Conservation (phyloP, 1,140 invertebrate species). For the Sycophila sp. region DNA sequence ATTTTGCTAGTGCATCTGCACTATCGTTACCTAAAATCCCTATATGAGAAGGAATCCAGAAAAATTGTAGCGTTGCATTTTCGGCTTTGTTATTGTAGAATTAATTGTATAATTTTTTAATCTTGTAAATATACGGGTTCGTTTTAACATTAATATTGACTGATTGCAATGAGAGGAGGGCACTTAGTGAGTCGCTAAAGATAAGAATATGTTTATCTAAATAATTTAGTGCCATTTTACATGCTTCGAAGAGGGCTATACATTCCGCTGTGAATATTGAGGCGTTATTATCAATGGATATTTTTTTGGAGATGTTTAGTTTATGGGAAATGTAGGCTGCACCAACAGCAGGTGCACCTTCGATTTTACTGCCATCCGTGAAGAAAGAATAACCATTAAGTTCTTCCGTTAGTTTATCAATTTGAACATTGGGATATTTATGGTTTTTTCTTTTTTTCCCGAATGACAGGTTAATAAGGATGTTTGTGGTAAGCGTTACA, state of each 20-base stretch:
- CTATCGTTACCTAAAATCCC: neutral
- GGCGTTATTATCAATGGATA: neutral
- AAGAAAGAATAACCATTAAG: no score
- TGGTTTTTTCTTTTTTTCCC: neutral
- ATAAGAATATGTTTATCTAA: neutral
- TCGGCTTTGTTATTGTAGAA: neutral
- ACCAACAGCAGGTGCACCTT: neutral
- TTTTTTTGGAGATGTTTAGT: neutral
- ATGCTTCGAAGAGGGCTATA: neutral
- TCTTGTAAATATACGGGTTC: neutral
- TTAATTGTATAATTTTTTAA: neutral
- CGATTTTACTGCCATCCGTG: neutral
- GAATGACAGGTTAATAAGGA: neutral
- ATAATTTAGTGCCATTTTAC: neutral
- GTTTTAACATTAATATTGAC: neutral
- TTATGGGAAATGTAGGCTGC: neutral
- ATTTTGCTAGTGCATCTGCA: neutral
- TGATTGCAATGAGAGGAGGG: neutral
- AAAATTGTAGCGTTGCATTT: neutral
- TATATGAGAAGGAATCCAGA: neutral
- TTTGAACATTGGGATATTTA: neutral
- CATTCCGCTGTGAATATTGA: neutral
- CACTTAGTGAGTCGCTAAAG: neutral
- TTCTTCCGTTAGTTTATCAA: neutral
- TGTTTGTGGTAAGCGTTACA: neutral